phyloP scores from a whole-genome alignment of 2,888 invertebrate genomes.

The Monopis laevigella region DNA sequence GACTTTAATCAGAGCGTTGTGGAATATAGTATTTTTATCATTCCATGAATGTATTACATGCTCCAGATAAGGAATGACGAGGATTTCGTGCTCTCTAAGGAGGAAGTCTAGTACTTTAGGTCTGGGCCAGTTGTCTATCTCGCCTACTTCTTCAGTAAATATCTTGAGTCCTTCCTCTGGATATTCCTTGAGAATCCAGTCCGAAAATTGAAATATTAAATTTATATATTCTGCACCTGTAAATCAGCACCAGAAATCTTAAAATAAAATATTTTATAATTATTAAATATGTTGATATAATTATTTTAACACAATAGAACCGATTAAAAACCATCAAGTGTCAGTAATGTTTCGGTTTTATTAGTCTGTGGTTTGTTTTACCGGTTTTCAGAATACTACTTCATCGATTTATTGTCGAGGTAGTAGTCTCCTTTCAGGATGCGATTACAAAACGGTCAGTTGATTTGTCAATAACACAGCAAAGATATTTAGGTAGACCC shows the following conservation, averaged over 20 bases:
- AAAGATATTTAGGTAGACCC: too few species aligned
- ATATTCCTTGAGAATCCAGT: constrained; percentile 88
- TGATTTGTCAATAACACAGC: too few species aligned
- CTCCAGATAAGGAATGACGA: constrained; percentile 93
- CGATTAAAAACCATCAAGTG: not conserved
- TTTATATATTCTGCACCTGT: constrained; percentile 80
- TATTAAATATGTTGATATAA: too few species aligned
- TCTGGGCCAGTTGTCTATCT: constrained; percentile 90
- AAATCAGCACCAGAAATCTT: too few species aligned
- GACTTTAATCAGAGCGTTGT: constrained; percentile 90
- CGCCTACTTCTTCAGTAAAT: constrained; percentile 87
- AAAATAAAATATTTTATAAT: too few species aligned
- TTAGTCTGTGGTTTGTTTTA: too few species aligned
- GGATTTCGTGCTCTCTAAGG: constrained; percentile 78
- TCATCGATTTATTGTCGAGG: too few species aligned
- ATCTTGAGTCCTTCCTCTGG: constrained; percentile 90
- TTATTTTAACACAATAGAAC: not conserved
- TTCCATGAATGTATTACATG: constrained; percentile 92
- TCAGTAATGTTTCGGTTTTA: too few species aligned
- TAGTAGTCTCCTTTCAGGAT: too few species aligned
- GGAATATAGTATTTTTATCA: constrained; percentile 85
- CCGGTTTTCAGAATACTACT: too few species aligned
- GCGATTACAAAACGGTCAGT: too few species aligned
- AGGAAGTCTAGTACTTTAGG: constrained; percentile 90
- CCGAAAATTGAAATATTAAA: constrained; percentile 92